Conservation (phyloP, 2,113 vertebrate genomes). For the Corythoichthys intestinalis region DNA sequence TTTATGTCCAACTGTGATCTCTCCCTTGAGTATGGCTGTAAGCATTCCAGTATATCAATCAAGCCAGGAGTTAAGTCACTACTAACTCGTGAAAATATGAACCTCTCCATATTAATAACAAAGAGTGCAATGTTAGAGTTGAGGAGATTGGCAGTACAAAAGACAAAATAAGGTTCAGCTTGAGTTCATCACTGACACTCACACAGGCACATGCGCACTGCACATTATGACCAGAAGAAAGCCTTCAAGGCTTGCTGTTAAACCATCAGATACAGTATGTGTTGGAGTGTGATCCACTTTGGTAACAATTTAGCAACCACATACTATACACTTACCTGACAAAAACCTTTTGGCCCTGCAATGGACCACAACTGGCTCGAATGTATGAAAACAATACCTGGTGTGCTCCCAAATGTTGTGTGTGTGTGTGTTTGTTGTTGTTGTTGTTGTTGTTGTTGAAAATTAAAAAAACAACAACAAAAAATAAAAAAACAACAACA, state of each 20-base stretch:
- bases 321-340: not conserved
- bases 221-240: slow-evolving; percentile 8
- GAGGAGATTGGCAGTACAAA: slow-evolving; percentile 50
- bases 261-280: not conserved
- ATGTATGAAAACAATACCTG: too few relatives aligned
- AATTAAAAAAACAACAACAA: too few relatives aligned
- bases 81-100: slow-evolving; percentile 55
- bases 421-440: too few relatives aligned
- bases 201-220: not conserved
- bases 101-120: slow-evolving; percentile 33
- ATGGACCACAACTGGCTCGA: too few relatives aligned
- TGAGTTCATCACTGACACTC: slow-evolving; percentile 51
- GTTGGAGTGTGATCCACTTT: not conserved
- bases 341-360: not conserved
- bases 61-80: slow-evolving; percentile 43
- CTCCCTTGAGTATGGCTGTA: slow-evolving; percentile 38
- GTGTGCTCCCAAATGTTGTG: too few relatives aligned
- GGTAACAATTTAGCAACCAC: not conserved
- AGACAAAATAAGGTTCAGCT: slow-evolving; percentile 52
- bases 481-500: too few relatives aligned
- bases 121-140: slow-evolving; percentile 16
- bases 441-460: too few relatives aligned
- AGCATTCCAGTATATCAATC: slow-evolving; percentile 34
- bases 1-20: slow-evolving; percentile 47
- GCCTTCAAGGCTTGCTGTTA: not conserved